These are phyloP conservation scores for Ormyrus rosae DNA, from an alignment of 2,888 invertebrate species.

Conservation along the genomic window DNA sequence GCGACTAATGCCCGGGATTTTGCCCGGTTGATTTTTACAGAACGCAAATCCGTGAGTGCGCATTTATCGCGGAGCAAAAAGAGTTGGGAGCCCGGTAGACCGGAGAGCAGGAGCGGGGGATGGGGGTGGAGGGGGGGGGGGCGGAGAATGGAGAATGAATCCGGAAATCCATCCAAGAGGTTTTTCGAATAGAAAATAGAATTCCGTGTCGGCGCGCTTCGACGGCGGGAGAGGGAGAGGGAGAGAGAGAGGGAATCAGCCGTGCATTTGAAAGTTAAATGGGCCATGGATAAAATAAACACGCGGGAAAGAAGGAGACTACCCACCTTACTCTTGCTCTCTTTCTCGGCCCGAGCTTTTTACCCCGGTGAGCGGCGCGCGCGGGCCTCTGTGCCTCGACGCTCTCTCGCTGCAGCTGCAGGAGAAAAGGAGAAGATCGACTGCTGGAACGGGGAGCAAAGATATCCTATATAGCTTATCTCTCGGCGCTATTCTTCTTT, in stretches of 20 bases:
- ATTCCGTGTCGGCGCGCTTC: constrained; percentile 45
- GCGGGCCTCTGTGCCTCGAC: too few relatives aligned
- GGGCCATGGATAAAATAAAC: constrained; percentile 68
- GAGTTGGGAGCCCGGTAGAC: neutral
- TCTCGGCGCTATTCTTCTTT: constrained; percentile 33
- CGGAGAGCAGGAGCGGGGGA: neutral
- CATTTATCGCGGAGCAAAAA: constrained; percentile 49
- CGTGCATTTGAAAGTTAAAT: constrained; percentile 69
- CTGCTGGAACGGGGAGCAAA: too few relatives aligned
- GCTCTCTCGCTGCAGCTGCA: neutral
- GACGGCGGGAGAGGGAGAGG: neutral
- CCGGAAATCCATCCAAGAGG: constrained; percentile 54
- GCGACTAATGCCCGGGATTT: constrained; percentile 52
- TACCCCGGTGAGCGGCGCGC: neutral
- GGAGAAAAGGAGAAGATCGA: neutral
- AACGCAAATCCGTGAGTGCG: constrained; percentile 56
- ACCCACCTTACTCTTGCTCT: constrained; percentile 33
- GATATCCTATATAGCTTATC: constrained; percentile 16
- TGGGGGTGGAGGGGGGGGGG: neutral
- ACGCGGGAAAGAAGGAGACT: constrained; percentile 55
- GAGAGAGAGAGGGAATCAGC: constrained; percentile 56
- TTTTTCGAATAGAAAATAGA: constrained; percentile 55
- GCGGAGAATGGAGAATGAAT: constrained; percentile 39
- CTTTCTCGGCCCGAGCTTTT: constrained; percentile 4
- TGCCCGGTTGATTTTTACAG: constrained; percentile 49